A percentile compares a stretch with the other conserved stretches of the same genome.
Conservation (phyloP, 2,888 invertebrate genomes). For the Hololepta plana region DNA sequence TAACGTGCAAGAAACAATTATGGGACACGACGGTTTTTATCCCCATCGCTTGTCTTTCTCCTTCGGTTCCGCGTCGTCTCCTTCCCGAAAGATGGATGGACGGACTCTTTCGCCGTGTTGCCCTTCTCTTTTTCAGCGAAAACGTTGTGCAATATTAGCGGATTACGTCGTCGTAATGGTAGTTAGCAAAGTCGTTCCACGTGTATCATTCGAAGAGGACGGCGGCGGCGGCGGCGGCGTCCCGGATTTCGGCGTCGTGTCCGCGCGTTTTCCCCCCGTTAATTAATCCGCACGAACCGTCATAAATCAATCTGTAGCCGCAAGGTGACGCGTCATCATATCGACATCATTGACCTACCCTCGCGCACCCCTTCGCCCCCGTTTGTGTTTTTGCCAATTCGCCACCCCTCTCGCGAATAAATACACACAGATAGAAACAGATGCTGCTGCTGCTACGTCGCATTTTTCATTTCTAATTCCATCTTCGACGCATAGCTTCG, state of each 20-base stretch:
- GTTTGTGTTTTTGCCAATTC: too few species aligned
- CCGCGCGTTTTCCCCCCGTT: conserved; percentile 22
- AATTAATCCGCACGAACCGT: conserved; percentile 23
- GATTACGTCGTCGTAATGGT: too few species aligned
- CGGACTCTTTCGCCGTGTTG: conserved; percentile 5
- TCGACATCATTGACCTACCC: conserved; percentile 28
- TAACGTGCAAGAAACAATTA: conserved; percentile 23
- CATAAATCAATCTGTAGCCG: conserved; percentile 29
- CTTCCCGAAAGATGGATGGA: too few species aligned
- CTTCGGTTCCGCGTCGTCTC: conserved; percentile 1
- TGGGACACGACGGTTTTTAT: conserved; percentile 12
- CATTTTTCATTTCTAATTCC: too few species aligned
- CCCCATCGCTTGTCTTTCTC: background rate
- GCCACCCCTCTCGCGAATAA: too few species aligned
- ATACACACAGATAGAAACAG: too few species aligned
- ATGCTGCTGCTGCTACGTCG: too few species aligned
- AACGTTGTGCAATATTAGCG: too few species aligned
- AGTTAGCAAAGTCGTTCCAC: too few species aligned
- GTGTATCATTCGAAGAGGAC: too few species aligned
- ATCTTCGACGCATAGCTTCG: too few species aligned
- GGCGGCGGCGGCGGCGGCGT: conserved; percentile 5
- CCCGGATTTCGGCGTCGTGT: conserved; percentile 13
- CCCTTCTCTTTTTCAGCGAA: too few species aligned
- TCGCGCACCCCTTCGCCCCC: conserved; percentile 17
- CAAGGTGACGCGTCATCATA: conserved; percentile 30